Conservation (phyloP, 2,888 invertebrate genomes). For the Limenitis camilla region DNA sequence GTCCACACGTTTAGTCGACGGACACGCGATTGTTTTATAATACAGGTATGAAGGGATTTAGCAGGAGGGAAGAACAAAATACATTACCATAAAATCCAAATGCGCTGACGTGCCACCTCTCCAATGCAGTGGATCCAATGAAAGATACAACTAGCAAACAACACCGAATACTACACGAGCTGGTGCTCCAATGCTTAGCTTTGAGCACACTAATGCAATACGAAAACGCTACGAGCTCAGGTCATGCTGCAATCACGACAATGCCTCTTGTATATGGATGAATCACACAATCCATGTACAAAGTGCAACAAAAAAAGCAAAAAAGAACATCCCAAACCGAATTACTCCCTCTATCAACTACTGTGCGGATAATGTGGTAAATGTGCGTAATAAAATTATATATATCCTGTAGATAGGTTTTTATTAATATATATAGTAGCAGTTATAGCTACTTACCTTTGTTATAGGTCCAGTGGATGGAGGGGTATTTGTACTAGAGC, state of each 20-base stretch:
- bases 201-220: conserved; percentile 70
- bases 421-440: conserved; percentile 35
- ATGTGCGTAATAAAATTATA: conserved; percentile 60
- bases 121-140: conserved; percentile 71
- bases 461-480: conserved; percentile 91
- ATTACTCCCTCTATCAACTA: conserved; percentile 70
- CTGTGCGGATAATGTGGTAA: conserved; percentile 64
- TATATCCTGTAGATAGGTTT: conserved; percentile 55
- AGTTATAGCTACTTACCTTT: conserved; percentile 81
- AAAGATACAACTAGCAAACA: conserved; percentile 60
- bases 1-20: conserved; percentile 59
- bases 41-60: conserved; percentile 58
- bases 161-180: conserved; percentile 72
- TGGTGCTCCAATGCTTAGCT: conserved; percentile 68
- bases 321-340: conserved; percentile 63
- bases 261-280: conserved; percentile 68
- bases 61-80: conserved; percentile 62
- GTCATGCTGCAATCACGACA: conserved; percentile 67
- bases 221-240: conserved; percentile 71
- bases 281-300: conserved; percentile 63
- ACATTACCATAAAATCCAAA: conserved; percentile 69
- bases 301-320: conserved; percentile 57
- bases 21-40: conserved; percentile 42
- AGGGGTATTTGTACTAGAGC: conserved; percentile 82
- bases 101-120: conserved; percentile 71